These are phyloP conservation scores for Perizoma flavofasciatum DNA, from an alignment of 2,888 invertebrate genomes.

Conservation along the genomic window DNA sequence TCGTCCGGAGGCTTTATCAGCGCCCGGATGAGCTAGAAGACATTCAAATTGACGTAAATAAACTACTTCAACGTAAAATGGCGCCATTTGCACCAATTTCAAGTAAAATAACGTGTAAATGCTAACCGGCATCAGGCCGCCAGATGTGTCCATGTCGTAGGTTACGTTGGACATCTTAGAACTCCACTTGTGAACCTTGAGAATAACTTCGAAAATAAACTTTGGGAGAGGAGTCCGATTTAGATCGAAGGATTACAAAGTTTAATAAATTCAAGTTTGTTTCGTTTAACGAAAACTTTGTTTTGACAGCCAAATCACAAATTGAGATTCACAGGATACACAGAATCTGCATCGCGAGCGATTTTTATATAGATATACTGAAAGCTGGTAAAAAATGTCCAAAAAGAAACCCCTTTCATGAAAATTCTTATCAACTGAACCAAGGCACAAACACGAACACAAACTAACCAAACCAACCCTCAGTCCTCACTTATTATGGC, in stretches of 20 bases:
- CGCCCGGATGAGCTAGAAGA: slow-evolving; percentile 92
- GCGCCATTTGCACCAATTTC: slow-evolving; percentile 48
- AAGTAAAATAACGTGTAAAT: slow-evolving; percentile 36
- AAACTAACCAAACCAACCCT: no score
- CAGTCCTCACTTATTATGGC: no score
- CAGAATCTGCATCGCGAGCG: no score
- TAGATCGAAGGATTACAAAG: not conserved
- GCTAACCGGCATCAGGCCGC: slow-evolving; percentile 94
- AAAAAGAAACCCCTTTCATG: no score
- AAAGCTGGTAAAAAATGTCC: no score
- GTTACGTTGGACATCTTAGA: slow-evolving; percentile 81
- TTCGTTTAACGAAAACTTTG: no score
- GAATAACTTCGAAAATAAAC: not conserved
- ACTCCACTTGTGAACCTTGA: slow-evolving; percentile 30
- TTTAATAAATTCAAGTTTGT: no score
- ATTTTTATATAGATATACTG: no score
- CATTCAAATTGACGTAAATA: slow-evolving; percentile 32
- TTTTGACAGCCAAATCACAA: no score
- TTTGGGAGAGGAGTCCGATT: not conserved
- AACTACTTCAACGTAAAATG: slow-evolving; percentile 47
- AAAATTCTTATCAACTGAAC: no score
- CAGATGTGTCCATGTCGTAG: slow-evolving; percentile 91
- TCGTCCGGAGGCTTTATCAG: slow-evolving; percentile 94
- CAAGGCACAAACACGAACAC: no score
- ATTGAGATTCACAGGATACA: no score